These are phyloP conservation scores for Popillia japonica DNA, from an alignment of 1,140 invertebrate genomes.

Conservation along the genomic window DNA sequence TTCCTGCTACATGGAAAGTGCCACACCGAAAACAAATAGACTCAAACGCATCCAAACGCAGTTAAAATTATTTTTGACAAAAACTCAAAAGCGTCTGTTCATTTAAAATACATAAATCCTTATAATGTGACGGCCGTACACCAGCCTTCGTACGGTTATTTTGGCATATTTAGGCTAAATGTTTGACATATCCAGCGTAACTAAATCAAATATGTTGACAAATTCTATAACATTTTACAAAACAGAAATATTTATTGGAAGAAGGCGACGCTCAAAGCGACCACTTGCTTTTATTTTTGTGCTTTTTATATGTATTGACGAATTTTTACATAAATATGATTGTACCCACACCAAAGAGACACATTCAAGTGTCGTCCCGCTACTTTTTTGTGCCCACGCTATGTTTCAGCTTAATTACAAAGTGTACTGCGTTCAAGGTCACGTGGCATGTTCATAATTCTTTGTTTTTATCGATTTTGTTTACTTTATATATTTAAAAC, in stretches of 20 bases:
- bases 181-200: neutral
- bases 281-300: too few relatives aligned
- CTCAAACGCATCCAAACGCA: too few relatives aligned
- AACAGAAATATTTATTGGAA: conserved; percentile 18
- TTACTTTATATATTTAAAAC: conserved; percentile 32
- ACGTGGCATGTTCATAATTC: conserved; percentile 4
- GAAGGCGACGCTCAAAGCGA: conserved; percentile 8
- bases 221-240: conserved; percentile 14
- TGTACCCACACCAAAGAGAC: neutral
- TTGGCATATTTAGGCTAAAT: conserved; percentile 6
- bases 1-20: too few relatives aligned
- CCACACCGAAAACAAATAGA: too few relatives aligned
- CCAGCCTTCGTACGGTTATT: too few relatives aligned
- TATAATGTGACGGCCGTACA: too few relatives aligned
- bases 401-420: conserved; percentile 23
- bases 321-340: neutral
- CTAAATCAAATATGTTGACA: conserved; percentile 3
- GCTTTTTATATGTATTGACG: neutral
- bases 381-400: conserved; percentile 19
- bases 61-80: too few relatives aligned
- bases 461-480: conserved; percentile 29
- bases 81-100: too few relatives aligned
- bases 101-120: too few relatives aligned
- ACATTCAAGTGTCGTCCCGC: neutral
- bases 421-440: conserved; percentile 15